These are phyloP conservation scores for Lithophane socia DNA, from an alignment of 2,888 invertebrate species.

Conservation along the genomic window DNA sequence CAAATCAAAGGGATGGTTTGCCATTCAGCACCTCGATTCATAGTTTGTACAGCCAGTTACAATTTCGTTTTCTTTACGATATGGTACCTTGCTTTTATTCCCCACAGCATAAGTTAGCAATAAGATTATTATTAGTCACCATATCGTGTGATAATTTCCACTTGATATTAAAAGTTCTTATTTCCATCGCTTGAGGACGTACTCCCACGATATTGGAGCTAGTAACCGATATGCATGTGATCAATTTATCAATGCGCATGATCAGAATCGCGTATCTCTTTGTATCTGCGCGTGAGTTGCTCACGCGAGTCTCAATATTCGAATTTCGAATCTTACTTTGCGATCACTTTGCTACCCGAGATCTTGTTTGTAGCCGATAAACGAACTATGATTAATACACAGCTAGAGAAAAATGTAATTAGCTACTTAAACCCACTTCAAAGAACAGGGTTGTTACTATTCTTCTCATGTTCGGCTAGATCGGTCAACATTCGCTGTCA, in stretches of 20 bases:
- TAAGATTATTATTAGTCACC: slow-evolving; percentile 14
- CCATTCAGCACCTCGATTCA: not conserved
- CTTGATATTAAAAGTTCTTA: slow-evolving; percentile 49
- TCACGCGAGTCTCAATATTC: slow-evolving; percentile 77
- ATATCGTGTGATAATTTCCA: slow-evolving; percentile 34
- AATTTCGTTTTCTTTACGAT: slow-evolving; percentile 4
- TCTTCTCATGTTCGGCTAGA: slow-evolving; percentile 6
- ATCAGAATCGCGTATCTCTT: slow-evolving; percentile 83
- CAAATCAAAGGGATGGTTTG: not conserved
- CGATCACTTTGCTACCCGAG: slow-evolving; percentile 74
- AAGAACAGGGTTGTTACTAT: slow-evolving; percentile 5
- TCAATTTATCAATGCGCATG: slow-evolving; percentile 86
- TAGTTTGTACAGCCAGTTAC: not conserved
- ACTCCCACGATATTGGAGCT: slow-evolving; percentile 80
- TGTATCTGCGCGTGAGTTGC: slow-evolving; percentile 75
- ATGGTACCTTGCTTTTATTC: slow-evolving; percentile 9
- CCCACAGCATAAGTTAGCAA: slow-evolving; percentile 27
- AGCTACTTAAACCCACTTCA: slow-evolving; percentile 38
- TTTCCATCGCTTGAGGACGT: slow-evolving; percentile 66
- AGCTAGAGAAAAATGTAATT: slow-evolving; percentile 64
- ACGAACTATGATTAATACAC: slow-evolving; percentile 79
- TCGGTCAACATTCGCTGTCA: slow-evolving; percentile 27
- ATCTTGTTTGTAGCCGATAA: slow-evolving; percentile 73
- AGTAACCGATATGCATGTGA: slow-evolving; percentile 84
- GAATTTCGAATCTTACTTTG: slow-evolving; percentile 77